Base-by-base conservation (phyloP, 2,888 invertebrate genomes). In the Thereva unica region DNA sequence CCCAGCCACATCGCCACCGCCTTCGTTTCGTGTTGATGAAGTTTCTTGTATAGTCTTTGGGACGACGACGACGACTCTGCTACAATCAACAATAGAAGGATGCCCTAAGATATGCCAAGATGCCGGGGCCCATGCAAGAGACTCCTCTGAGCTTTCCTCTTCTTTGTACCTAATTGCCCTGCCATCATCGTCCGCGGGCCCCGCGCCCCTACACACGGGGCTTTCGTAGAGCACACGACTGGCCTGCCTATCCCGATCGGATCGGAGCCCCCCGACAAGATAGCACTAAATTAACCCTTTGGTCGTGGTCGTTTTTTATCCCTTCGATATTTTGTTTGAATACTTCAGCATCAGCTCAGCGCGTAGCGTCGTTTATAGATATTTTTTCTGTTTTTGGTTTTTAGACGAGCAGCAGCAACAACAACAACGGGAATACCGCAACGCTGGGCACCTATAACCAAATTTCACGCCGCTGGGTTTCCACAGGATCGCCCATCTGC, bases 381-480 rank as follows among this genome's bases (percentile, higher is more conserved):
- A 23, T 23, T 23, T 23, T 23, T 23, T 23, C 23, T 23, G 23
- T 23, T 23, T 23, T 23, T 23, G 23, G 23, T 23, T 23, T 23
- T 23, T 23, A 23, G 23, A 23, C 23, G 23, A 23, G 23, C 23
- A 23, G 23, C 23, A 23, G 2, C 37, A 40, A 59, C 59, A 12
- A 23, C 35, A 59, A 59, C 47, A 59, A 37, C 12, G 10, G 8
- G 38, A 7, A 40, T 49, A 59, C 49, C 59, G 49, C 45, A 12
- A 59, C 59, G 37, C 47, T 8, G 59, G 59, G 47, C 59, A 59
- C 47, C 47, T 59, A 59, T 38, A 59, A 37, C 59, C 59, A 40
- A 59, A 59, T 59, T 59, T 59, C 59, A 59, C 59, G 47, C 59
- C 59, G 49, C 49, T 42, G 47, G 59, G 59, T 35, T 38, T 59